Conservation (phyloP, 2,797 vertebrate species). For the Hyperoplus lanceolatus region DNA sequence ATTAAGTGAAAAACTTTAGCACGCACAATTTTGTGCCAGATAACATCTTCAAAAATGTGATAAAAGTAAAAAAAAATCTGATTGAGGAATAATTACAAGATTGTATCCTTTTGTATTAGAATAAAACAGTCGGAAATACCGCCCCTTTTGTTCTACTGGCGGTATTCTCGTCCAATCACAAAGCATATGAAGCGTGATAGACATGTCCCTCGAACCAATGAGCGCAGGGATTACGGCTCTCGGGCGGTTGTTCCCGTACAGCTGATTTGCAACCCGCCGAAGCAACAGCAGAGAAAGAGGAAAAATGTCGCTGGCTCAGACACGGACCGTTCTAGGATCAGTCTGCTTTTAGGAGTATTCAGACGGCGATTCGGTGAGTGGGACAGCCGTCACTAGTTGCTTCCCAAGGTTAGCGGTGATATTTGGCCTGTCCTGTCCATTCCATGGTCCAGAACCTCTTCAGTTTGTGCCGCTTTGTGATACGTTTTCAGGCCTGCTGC, state of each 20-base stretch:
- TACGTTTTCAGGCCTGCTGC: constrained; percentile 13
- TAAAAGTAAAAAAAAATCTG: neutral
- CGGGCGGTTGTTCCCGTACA: constrained; percentile 48
- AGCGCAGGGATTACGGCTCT: constrained; percentile 21
- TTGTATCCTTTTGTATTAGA: neutral
- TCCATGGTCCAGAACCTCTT: neutral
- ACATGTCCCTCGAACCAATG: constrained; percentile 63
- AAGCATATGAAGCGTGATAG: constrained; percentile 16
- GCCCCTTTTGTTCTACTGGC: constrained; percentile 18
- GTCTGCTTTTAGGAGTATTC: constrained; percentile 68
- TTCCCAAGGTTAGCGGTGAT: constrained; percentile 34
- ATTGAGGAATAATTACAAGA: neutral
- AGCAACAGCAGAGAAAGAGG: constrained; percentile 78
- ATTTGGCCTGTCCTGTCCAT: constrained; percentile 4
- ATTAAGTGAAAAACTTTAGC: too few relatives aligned
- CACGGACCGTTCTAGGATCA: constrained; percentile 89
- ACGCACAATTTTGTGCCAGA: neutral
- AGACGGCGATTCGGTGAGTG: constrained; percentile 81
- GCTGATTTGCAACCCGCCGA: constrained; percentile 88
- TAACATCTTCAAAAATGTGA: rapidly evolving
- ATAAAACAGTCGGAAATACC: constrained; percentile 61
- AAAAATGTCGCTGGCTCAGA: constrained; percentile 79
- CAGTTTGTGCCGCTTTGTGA: neutral
- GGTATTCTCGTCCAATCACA: constrained; percentile 45
- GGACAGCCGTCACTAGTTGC: constrained; percentile 74